These are phyloP conservation scores for Cancer borealis DNA, from an alignment of 2,888 invertebrate species.

Conservation along the genomic window DNA sequence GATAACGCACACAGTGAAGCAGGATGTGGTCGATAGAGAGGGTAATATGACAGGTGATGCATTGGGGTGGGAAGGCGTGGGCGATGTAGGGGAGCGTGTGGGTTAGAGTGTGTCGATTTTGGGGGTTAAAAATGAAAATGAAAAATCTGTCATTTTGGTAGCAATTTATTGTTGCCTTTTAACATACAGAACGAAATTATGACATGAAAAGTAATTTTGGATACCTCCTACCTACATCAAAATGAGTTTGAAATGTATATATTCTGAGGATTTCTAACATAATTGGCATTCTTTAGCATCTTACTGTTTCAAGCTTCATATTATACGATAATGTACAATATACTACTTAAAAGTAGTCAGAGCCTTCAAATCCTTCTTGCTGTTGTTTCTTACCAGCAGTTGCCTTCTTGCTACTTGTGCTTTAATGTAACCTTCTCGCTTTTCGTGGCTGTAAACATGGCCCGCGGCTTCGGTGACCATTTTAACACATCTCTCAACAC, in stretches of 20 bases:
- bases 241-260: neutral
- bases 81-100: no score
- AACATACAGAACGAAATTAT: constrained; percentile 22
- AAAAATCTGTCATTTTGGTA: constrained; percentile 36
- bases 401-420: constrained; percentile 1
- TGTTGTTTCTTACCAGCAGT: constrained; percentile 39
- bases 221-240: constrained; percentile 45
- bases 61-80: no score
- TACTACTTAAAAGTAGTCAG: no score
- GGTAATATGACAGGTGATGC: no score
- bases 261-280: constrained; percentile 14
- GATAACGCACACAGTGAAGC: no score
- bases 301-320: constrained; percentile 15
- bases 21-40: no score
- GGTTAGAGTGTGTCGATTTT: no score
- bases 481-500: constrained; percentile 54
- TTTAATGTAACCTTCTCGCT: constrained; percentile 47
- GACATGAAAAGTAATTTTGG: constrained; percentile 18
- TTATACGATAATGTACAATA: constrained; percentile 33
- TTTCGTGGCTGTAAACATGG: constrained; percentile 31
- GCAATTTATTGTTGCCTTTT: constrained; percentile 42
- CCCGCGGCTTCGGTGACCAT: constrained; percentile 56
- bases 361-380: constrained; percentile 50
- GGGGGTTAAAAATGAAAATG: no score
- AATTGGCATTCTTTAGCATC: neutral